A percentile compares a stretch with the other conserved stretches of the same genome.
phyloP scores from a whole-genome alignment of 2,888 invertebrate genomes.

The Pasiphila rectangulata region DNA sequence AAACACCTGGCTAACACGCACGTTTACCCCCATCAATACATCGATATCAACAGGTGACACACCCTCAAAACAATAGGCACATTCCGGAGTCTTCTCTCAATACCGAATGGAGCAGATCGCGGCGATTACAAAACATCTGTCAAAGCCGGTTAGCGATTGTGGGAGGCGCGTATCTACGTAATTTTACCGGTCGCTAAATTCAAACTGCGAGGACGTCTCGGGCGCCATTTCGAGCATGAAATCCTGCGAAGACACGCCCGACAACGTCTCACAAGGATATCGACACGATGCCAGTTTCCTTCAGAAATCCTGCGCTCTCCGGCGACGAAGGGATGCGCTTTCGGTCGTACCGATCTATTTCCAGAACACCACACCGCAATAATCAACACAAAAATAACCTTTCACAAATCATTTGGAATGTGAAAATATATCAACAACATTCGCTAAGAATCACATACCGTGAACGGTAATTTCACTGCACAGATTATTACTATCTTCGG shows the following conservation, averaged over 20 bases:
- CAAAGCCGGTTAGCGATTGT: conserved; percentile 44
- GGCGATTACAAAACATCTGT: conserved; percentile 26
- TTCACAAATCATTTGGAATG: conserved; percentile 72
- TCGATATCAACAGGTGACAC: conserved; percentile 73
- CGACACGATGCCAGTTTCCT: conserved; percentile 43
- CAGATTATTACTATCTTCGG: conserved; percentile 64
- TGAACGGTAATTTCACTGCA: conserved; percentile 74
- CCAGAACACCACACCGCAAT: conserved; percentile 78
- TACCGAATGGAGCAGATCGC: conserved; percentile 7
- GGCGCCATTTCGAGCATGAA: conserved; percentile 73
- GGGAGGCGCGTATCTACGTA: conserved; percentile 41
- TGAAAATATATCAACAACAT: conserved; percentile 63
- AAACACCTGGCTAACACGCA: conserved; percentile 45
- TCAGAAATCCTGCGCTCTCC: conserved; percentile 58
- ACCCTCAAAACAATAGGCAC: conserved; percentile 51
- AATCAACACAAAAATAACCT: conserved; percentile 81
- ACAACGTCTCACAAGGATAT: conserved; percentile 32
- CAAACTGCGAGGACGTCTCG: conserved; percentile 63
- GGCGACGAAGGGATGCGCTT: conserved; percentile 69
- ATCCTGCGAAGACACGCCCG: conserved; percentile 68
- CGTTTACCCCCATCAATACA: conserved; percentile 40
- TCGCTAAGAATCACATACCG: conserved; percentile 70
- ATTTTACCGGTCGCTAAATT: conserved; percentile 75
- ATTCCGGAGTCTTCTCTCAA: conserved; percentile 16
- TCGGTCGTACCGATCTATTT: conserved; percentile 73